These are phyloP conservation scores for Dermochelys coriacea DNA, from an alignment of 2,797 vertebrate genomes.

Conservation along the genomic window DNA sequence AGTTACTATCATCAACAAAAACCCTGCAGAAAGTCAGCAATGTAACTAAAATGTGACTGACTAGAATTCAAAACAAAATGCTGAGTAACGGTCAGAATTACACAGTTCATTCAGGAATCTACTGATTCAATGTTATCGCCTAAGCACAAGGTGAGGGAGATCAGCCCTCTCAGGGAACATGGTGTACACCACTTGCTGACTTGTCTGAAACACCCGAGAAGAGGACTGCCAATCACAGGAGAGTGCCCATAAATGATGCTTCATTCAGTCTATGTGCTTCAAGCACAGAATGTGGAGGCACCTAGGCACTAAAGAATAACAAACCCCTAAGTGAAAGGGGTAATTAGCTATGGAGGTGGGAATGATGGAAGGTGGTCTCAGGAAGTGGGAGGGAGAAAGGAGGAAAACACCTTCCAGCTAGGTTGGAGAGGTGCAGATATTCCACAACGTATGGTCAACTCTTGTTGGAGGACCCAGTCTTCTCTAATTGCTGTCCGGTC, in stretches of 20 bases:
- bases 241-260: background rate
- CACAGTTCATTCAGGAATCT: background rate
- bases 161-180: background rate
- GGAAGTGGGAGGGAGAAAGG: background rate
- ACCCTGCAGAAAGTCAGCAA: background rate
- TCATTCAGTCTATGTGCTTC: background rate
- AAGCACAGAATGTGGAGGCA: background rate
- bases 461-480: background rate
- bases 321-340: background rate
- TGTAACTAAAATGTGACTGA: background rate
- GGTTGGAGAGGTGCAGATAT: background rate
- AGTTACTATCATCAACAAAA: background rate
- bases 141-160: background rate
- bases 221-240: background rate
- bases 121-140: background rate
- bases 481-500: background rate
- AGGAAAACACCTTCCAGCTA: too few species aligned
- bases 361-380: background rate
- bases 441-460: background rate
- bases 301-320: background rate
- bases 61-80: background rate
- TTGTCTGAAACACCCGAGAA: background rate
- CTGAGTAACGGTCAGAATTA: constrained; percentile 11
- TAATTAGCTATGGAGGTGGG: background rate
- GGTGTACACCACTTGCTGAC: background rate